Conservation (phyloP, 2,113 vertebrate genomes). For the Hemibates koningsi region DNA sequence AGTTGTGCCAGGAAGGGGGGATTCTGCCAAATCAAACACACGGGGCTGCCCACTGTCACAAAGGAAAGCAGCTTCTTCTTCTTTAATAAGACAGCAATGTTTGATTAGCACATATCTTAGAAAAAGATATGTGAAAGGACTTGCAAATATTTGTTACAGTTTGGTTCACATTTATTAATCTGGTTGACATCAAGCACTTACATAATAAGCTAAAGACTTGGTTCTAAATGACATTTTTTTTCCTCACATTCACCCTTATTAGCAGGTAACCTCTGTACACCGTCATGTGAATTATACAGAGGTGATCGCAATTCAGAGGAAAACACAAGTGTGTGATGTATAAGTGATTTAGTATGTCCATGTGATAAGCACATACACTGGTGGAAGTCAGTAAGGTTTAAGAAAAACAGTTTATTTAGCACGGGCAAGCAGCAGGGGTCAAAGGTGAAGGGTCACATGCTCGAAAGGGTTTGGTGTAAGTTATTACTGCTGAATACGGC, state of each 20-base stretch:
- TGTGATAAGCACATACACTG: slow-evolving; percentile 24
- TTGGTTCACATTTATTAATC: neutral
- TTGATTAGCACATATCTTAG: neutral
- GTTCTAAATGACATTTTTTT: neutral
- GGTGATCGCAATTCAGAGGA: neutral
- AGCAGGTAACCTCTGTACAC: neutral
- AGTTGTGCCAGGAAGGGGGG: neutral
- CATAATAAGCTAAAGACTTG: neutral
- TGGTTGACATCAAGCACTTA: neutral
- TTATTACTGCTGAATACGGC: slow-evolving; percentile 88
- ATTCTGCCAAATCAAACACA: neutral
- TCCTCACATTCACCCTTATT: neutral
- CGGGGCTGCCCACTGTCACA: neutral
- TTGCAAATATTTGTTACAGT: neutral
- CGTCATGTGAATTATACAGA: neutral
- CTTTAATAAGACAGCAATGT: neutral
- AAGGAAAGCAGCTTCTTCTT: neutral
- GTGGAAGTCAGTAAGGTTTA: slow-evolving; percentile 58
- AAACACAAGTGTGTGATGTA: neutral
- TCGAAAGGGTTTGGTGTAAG: neutral
- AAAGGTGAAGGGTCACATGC: slow-evolving; percentile 30
- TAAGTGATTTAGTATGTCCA: neutral
- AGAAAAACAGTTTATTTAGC: slow-evolving; percentile 77
- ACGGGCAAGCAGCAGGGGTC: slow-evolving; percentile 28
- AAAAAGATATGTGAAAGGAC: neutral